A percentile compares a stretch with the other conserved stretches of the same genome.
Conservation (phyloP, 2,888 invertebrate genomes). For the Acrobeloides nanus region DNA sequence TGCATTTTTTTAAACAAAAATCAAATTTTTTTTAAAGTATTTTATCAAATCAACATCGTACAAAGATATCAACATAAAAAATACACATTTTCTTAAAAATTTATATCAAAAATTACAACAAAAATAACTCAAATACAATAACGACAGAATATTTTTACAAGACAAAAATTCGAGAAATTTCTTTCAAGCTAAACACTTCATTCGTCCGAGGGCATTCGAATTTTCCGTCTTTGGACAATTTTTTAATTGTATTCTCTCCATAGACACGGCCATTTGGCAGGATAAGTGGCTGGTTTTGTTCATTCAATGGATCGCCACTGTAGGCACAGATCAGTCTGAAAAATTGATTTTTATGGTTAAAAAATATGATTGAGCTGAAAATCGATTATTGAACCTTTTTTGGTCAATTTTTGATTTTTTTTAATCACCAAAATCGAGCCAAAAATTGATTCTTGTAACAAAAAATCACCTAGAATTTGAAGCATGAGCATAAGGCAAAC, state of each 20-base stretch:
- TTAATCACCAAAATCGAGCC: too few relatives aligned
- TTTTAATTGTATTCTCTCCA: slow-evolving; percentile 32
- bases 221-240: slow-evolving; percentile 67
- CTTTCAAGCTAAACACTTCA: slow-evolving; percentile 78
- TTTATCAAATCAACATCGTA: too few relatives aligned
- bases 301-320: slow-evolving; percentile 81
- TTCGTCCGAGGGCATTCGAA: slow-evolving; percentile 89
- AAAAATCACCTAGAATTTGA: slow-evolving; percentile 75
- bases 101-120: too few relatives aligned
- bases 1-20: too few relatives aligned
- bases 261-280: slow-evolving; percentile 89
- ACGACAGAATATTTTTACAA: too few relatives aligned
- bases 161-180: slow-evolving; percentile 90
- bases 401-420: too few relatives aligned
- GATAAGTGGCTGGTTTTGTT: slow-evolving; percentile 89
- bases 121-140: too few relatives aligned
- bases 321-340: slow-evolving; percentile 69
- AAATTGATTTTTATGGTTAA: not conserved
- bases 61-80: too few relatives aligned
- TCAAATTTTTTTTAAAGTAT: too few relatives aligned
- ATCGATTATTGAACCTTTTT: not conserved
- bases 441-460: too few relatives aligned
- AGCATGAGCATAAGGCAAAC: slow-evolving; percentile 83
- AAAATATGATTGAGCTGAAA: not conserved
- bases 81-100: too few relatives aligned